phyloP scores from a whole-genome alignment of 2,888 invertebrate genomes.

The Apomyelois bistriatella region DNA sequence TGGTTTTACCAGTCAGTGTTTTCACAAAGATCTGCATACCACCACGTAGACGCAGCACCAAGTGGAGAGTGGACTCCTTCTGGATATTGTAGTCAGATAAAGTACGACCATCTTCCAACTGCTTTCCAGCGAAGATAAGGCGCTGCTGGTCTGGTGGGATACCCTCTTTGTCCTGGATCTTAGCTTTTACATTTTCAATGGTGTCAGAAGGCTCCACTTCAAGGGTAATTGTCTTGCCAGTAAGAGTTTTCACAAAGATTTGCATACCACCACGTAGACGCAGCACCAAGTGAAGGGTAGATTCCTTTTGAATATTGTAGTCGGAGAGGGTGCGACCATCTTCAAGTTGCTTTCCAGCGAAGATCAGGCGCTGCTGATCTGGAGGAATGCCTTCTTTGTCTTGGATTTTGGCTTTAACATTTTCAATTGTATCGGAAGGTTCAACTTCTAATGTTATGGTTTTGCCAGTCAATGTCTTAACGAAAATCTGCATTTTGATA shows the following conservation, averaged over 20 bases:
- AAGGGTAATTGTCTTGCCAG: constrained; percentile 51
- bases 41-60: constrained; percentile 54
- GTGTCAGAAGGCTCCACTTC: constrained; percentile 59
- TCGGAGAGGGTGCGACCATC: constrained; percentile 36
- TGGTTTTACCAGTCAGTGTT: constrained; percentile 59
- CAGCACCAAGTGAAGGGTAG: constrained; percentile 34
- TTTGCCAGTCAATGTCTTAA: constrained; percentile 93
- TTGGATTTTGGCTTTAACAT: constrained; percentile 92
- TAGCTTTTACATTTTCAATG: constrained; percentile 61
- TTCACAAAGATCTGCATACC: constrained; percentile 67
- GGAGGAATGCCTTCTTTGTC: constrained; percentile 89
- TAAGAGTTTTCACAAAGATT: constrained; percentile 53
- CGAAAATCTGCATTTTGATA: constrained; percentile 80
- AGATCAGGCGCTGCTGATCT: constrained; percentile 81
- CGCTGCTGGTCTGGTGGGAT: constrained; percentile 62
- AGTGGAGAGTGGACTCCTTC: constrained; percentile 55
- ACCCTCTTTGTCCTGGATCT: constrained; percentile 61
- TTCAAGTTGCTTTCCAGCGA: constrained; percentile 36
- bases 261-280: constrained; percentile 43
- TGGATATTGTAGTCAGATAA: constrained; percentile 62
- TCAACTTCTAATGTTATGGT: constrained; percentile 93
- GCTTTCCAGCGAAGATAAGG: constrained; percentile 58
- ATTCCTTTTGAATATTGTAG: constrained; percentile 38
- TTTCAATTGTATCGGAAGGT: constrained; percentile 91
- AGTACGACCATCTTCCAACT: constrained; percentile 57